phyloP scores from a whole-genome alignment of 2,113 vertebrate genomes.

The Corythornis cristatus region DNA sequence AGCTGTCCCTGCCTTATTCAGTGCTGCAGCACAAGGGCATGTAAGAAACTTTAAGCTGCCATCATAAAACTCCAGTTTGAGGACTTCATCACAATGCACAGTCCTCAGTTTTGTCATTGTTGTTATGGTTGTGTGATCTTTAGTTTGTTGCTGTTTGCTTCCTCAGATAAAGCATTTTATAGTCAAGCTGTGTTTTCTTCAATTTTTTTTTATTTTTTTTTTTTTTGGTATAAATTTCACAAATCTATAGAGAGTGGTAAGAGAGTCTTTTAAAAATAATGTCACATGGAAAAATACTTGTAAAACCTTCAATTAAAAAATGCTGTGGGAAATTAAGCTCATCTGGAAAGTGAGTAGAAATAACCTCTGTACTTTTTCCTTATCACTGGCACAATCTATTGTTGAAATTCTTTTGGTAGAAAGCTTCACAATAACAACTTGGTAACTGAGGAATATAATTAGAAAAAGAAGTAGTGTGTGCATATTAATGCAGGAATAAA shows the following conservation, averaged over 20 bases:
- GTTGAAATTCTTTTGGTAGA: neutral
- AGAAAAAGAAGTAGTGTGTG: neutral
- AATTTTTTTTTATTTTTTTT: too few relatives aligned
- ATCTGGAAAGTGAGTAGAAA: neutral
- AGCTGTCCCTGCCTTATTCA: constrained; percentile 76
- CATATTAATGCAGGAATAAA: neutral
- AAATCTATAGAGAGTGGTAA: neutral
- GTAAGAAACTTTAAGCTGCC: constrained; percentile 67
- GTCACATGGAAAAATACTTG: constrained; percentile 8
- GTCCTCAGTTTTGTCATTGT: neutral
- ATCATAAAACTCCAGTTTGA: constrained; percentile 70
- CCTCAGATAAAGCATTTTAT: neutral
- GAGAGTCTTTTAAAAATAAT: constrained; percentile 23
- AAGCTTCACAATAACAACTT: neutral
- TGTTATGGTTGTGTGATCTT: neutral
- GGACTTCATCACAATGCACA: constrained; percentile 72
- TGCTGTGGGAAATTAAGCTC: neutral
- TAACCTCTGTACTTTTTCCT: neutral
- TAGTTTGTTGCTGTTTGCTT: neutral
- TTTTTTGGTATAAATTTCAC: neutral
- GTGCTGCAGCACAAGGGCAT: constrained; percentile 13
- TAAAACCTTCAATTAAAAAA: constrained; percentile 7
- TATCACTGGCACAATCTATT: neutral
- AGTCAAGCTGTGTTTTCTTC: constrained; percentile 1
- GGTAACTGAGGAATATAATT: neutral